Evolutionary conservation across 2,888 invertebrate species (phyloP).

Genomic region (Phaonia tiefii): DNA sequence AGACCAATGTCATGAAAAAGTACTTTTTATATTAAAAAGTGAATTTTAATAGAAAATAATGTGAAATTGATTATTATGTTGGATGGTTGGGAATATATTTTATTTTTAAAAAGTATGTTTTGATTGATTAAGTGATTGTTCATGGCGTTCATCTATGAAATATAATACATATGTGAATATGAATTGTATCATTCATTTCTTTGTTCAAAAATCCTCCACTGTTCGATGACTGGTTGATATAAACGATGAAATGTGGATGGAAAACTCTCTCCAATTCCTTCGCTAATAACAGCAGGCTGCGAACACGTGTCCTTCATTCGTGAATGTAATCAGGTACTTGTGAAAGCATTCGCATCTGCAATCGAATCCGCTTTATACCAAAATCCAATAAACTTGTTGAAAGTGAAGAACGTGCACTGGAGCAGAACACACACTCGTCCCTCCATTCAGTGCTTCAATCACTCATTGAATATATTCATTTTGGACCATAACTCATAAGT

Average conservation of each 20-base stretch:
- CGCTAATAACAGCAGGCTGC: conserved; percentile 18
- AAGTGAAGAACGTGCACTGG: conserved; percentile 32
- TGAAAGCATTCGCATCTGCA: conserved; percentile 22
- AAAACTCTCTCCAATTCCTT: conserved; percentile 20
- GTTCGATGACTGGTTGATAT: conserved; percentile 17
- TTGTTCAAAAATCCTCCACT: conserved; percentile 41
- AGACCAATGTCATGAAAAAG: no score
- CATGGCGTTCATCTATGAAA: no score
- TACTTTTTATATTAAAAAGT: no score
- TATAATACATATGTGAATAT: no score
- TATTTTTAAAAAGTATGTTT: no score
- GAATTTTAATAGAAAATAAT: no score
- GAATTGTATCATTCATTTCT: no score
- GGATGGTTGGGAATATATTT: no score
- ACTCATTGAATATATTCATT: background rate
- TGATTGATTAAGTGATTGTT: no score
- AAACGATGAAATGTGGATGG: conserved; percentile 14
- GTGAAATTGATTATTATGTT: no score
- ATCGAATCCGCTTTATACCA: background rate
- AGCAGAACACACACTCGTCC: conserved; percentile 25
- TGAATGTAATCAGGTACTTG: conserved; percentile 36
- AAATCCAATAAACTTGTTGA: conserved; percentile 47
- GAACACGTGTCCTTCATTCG: conserved; percentile 52
- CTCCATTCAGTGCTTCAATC: background rate
- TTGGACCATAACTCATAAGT: no score